Percentiles rank a stretch among this genome's conserved stretches.
phyloP scores from a whole-genome alignment of 2,888 invertebrate genomes.

The Orthosia cruda region DNA sequence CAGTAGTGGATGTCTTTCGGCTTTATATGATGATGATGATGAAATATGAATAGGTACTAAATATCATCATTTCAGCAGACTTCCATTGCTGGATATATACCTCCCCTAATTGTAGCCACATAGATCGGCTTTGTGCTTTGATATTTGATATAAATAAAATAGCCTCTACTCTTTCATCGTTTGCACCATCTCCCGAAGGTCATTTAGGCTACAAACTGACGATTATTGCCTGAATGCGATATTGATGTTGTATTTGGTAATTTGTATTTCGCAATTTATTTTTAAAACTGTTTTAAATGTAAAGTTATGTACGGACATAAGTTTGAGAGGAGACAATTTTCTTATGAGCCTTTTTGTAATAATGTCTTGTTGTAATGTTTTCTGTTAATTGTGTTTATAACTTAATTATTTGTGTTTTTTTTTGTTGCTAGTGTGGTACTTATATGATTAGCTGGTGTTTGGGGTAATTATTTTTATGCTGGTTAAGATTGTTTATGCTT shows the following conservation, averaged over 20 bases:
- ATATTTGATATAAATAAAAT: background rate
- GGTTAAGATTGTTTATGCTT: background rate
- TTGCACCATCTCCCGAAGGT: conserved; percentile 72
- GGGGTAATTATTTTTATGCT: background rate
- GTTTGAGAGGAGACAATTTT: conserved; percentile 60
- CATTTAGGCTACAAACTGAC: conserved; percentile 88
- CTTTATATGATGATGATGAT: no score
- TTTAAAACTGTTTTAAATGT: conserved; percentile 74
- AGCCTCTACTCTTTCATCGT: conserved; percentile 52
- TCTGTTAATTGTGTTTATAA: conserved; percentile 64
- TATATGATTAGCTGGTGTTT: conserved; percentile 15
- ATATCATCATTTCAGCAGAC: no score
- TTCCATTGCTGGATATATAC: no score
- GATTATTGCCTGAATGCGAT: conserved; percentile 88
- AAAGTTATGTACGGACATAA: conserved; percentile 73
- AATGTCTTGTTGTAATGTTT: conserved; percentile 50
- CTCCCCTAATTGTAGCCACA: no score
- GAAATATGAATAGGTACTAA: no score
- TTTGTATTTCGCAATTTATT: conserved; percentile 86
- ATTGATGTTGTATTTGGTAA: conserved; percentile 87
- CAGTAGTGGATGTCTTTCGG: no score
- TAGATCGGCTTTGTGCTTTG: no score
- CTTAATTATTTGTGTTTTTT: conserved; percentile 56
- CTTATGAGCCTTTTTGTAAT: conserved; percentile 54
- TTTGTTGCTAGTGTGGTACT: conserved; percentile 31